These are phyloP conservation scores for Synaphobranchus kaupii DNA, from an alignment of 2,797 vertebrate genomes.

Conservation along the genomic window DNA sequence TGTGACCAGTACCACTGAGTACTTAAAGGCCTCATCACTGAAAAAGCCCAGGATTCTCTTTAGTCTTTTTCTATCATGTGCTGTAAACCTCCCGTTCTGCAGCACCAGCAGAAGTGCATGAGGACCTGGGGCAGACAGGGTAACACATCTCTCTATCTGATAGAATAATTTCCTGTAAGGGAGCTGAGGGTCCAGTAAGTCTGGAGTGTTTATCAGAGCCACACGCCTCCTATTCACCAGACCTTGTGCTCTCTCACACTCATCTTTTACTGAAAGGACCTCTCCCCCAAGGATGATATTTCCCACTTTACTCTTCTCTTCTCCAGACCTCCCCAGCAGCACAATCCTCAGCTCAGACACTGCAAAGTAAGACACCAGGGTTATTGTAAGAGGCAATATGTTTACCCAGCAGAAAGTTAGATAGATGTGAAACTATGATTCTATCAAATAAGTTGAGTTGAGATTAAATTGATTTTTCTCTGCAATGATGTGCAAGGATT, in stretches of 20 bases:
- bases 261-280: too few relatives aligned
- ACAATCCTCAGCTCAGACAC: too few relatives aligned
- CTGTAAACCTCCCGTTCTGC: neutral
- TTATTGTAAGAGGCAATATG: neutral
- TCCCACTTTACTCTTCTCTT: too few relatives aligned
- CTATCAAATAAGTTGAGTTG: neutral
- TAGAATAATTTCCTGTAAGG: neutral
- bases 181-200: neutral
- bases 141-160: conserved; percentile 9
- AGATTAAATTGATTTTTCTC: too few relatives aligned
- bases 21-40: neutral
- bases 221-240: too few relatives aligned
- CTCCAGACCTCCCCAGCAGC: too few relatives aligned
- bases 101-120: conserved; percentile 20
- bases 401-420: neutral
- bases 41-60: neutral
- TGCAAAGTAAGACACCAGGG: too few relatives aligned
- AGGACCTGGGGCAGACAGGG: conserved; percentile 14
- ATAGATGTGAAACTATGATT: neutral
- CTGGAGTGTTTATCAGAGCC: neutral
- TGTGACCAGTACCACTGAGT: conserved; percentile 12
- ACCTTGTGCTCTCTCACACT: too few relatives aligned
- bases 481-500: too few relatives aligned
- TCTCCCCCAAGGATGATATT: too few relatives aligned
- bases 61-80: neutral